Evolutionary conservation across 2,888 invertebrate species (phyloP), one percentile per base, ranked within the genome.

Genomic region (Imbricaverruca yamaguchii): DNA sequence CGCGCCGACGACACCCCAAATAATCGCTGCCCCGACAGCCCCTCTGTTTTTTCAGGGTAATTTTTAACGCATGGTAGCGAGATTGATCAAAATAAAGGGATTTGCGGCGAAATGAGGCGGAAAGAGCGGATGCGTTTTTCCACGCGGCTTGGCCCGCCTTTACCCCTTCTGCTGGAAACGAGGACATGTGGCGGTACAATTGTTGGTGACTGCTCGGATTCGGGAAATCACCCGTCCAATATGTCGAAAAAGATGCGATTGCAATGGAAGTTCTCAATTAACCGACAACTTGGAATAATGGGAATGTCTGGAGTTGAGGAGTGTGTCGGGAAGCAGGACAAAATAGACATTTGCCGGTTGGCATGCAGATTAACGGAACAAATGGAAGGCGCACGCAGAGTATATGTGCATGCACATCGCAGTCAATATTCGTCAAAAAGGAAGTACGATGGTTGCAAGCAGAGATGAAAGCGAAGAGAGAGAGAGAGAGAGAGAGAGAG

Each of bases 401-500:
- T 39, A 39, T 39, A 39, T 39, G 39, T 39, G 2, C 39, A 39
- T 39, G 39, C 39, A 39, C 39, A 39, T 39, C 2, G 4, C 39
- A 39, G 39, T 39, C 39, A 39, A 39, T 39, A 39, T 39, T 39
- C 39, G 39, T 4, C 39, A 39, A 39, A 39, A 39, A 39, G 39
- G 39, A 39, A 39, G 39, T 39, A 39, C 2, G 39, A 3, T 39
- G 39, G 39, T 39, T 1, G 39, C 39, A 39, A 39, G 39, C 39
- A 39, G 39, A 39, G 39, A 39, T 39, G 39, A 39, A 39, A 39
- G 39, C 23, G 69, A 3, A 59, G 61, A 67, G 23, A 67, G 23
- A 67, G 67, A 67, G 67, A 67, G 67, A 67, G 67, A 78, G 78
- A 67, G 57, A 77, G 25, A 67, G 81, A 77, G 57, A 77, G 78